These are phyloP conservation scores for Indicator maculatus DNA, from an alignment of 2,113 vertebrate species.

Conservation along the genomic window DNA sequence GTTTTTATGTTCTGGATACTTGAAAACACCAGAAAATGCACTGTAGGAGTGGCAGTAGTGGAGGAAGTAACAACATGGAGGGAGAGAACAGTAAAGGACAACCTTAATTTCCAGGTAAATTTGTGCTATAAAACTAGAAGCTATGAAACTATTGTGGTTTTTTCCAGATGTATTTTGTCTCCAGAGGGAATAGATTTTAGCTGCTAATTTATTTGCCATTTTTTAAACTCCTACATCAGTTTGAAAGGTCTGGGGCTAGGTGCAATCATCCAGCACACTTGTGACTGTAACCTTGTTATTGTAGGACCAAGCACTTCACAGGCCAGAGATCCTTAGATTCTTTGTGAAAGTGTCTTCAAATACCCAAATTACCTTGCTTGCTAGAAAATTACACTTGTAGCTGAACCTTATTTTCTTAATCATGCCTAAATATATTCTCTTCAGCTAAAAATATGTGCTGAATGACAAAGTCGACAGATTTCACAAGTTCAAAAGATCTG, in stretches of 20 bases:
- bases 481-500: not conserved
- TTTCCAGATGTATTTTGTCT: not conserved
- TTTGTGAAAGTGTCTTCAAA: not conserved
- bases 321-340: not conserved
- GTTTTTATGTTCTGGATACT: not conserved
- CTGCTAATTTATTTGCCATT: not conserved
- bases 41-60: not conserved
- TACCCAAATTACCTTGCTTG: not conserved
- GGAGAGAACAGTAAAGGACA: not conserved
- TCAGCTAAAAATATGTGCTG: slow-evolving; percentile 8
- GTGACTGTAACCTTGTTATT: not conserved
- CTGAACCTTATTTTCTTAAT: not conserved
- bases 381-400: not conserved
- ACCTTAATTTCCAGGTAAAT: not conserved
- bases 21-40: not conserved
- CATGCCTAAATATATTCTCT: not conserved
- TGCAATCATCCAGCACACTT: accelerated
- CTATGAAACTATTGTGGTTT: not conserved
- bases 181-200: not conserved
- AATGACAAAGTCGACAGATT: not conserved
- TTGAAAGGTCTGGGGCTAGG: not conserved
- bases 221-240: not conserved
- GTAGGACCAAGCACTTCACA: not conserved
- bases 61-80: not conserved
- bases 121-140: not conserved